Conservation (phyloP, 2,797 vertebrate species). For the Capromys pilorides region DNA sequence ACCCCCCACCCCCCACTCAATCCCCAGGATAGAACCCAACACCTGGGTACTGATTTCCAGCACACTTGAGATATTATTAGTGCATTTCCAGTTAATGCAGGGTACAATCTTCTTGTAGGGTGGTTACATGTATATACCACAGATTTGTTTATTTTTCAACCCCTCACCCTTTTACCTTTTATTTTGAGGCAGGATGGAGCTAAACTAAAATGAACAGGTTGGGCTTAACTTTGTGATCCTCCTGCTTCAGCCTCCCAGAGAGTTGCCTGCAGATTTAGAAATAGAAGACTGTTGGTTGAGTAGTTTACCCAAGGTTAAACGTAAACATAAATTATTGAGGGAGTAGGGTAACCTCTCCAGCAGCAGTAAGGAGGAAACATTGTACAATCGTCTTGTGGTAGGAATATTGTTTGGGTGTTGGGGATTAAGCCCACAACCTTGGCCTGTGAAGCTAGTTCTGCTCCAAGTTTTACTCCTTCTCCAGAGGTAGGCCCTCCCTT, state of each 20-base stretch:
- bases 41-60: not conserved
- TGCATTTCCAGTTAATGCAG: not conserved
- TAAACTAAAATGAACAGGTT: not conserved
- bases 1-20: not conserved
- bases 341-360: not conserved
- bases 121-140: not conserved
- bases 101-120: not conserved
- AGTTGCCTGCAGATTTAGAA: constrained; percentile 1
- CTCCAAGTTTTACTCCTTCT: not conserved
- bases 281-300: not conserved
- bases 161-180: not conserved
- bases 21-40: not conserved
- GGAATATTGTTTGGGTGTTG: not conserved
- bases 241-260: not conserved
- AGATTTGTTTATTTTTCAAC: not conserved
- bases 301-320: not conserved
- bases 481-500: not conserved
- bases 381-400: constrained; percentile 16
- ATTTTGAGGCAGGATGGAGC: not conserved
- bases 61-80: not conserved
- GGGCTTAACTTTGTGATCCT: not conserved
- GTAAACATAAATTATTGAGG: not conserved
- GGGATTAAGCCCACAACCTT: not conserved
- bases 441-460: not conserved
- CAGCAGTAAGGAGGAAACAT: not conserved